These are phyloP conservation scores for Megaleporinus macrocephalus DNA, from an alignment of 2,113 vertebrate genomes.

Conservation along the genomic window DNA sequence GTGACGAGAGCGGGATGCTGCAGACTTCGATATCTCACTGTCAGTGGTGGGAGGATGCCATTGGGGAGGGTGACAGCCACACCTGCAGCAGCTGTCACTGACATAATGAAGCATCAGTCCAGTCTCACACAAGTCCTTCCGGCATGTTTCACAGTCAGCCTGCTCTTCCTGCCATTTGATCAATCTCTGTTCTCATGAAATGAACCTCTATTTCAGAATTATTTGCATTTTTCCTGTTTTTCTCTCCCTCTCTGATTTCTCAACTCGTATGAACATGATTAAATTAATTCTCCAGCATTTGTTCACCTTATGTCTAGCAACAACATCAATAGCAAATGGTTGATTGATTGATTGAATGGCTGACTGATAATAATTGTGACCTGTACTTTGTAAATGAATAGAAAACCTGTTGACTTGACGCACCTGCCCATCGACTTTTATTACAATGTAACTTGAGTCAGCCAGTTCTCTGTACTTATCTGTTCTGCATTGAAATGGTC, in stretches of 20 bases:
- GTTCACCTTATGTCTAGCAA: background rate
- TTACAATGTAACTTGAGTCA: background rate
- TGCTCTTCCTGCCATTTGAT: slow-evolving; percentile 21
- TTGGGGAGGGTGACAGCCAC: slow-evolving; percentile 32
- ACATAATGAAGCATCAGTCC: slow-evolving; percentile 72
- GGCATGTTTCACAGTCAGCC: slow-evolving; percentile 9
- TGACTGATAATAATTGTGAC: background rate
- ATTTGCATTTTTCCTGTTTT: background rate
- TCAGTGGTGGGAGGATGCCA: slow-evolving; percentile 47
- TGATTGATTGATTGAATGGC: no score
- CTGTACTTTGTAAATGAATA: background rate
- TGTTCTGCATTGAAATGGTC: background rate
- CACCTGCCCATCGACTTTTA: background rate
- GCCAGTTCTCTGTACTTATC: background rate
- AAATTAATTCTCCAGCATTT: no score
- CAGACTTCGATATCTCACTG: slow-evolving; percentile 42
- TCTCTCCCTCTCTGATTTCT: slow-evolving; percentile 35
- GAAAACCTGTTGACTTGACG: background rate
- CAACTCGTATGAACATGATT: slow-evolving; percentile 40
- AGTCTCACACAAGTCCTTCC: slow-evolving; percentile 60
- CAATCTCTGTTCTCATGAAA: background rate
- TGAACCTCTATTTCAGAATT: background rate
- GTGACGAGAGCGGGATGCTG: slow-evolving; percentile 34
- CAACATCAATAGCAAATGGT: background rate
- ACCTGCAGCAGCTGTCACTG: slow-evolving; percentile 68